Conservation (phyloP, 2,113 vertebrate species). For the Macrotis lagotis region DNA sequence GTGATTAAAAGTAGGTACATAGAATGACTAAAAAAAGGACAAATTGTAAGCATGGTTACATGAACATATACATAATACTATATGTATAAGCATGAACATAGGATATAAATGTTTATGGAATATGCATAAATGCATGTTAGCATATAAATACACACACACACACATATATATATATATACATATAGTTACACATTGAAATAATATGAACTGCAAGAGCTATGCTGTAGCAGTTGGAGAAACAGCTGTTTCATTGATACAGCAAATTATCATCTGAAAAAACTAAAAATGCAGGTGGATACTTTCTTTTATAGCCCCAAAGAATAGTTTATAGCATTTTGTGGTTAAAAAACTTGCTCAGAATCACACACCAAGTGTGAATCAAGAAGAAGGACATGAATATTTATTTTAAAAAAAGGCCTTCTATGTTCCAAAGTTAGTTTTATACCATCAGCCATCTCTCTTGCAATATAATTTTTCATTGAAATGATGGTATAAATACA, state of each 20-base stretch:
- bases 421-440: not conserved
- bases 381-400: not conserved
- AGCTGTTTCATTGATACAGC: not conserved
- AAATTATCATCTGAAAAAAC: not conserved
- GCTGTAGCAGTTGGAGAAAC: not conserved
- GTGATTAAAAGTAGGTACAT: not conserved
- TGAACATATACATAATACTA: not conserved
- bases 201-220: not conserved
- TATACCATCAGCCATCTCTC: not conserved
- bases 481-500: not conserved
- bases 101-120: not conserved
- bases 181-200: not conserved
- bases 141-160: not conserved
- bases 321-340: not conserved
- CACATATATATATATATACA: too few relatives aligned
- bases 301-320: not conserved
- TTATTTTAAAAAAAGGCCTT: not conserved
- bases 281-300: not conserved
- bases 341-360: not conserved
- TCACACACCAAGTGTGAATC: not conserved
- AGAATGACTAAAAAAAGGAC: not conserved
- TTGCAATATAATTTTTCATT: not conserved
- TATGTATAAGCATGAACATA: not conserved
- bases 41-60: not conserved
- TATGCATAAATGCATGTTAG: not conserved